Conservation (phyloP, 2,888 invertebrate genomes). For the Drosophila buzzatii region DNA sequence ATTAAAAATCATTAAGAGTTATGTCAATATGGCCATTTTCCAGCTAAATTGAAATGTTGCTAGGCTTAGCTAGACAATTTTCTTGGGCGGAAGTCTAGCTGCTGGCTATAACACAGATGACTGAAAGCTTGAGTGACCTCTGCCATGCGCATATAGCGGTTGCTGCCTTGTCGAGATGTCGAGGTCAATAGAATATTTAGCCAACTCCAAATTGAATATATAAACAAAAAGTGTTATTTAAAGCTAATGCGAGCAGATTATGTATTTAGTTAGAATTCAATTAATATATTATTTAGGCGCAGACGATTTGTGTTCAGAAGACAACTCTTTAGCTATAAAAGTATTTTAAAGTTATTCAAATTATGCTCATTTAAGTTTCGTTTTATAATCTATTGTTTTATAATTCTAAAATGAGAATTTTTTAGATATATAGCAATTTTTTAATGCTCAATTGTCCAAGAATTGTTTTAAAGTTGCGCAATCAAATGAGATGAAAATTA, state of each 20-base stretch:
- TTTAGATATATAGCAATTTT: too few relatives aligned
- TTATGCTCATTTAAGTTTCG: too few relatives aligned
- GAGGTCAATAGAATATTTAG: slow-evolving; percentile 25
- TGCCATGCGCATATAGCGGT: neutral
- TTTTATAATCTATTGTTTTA: too few relatives aligned
- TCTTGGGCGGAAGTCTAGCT: slow-evolving; percentile 5
- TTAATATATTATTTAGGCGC: neutral
- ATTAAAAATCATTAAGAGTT: neutral
- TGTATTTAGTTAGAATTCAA: neutral
- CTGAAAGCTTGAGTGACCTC: slow-evolving; percentile 11
- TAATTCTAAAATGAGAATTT: too few relatives aligned
- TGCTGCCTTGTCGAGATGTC: slow-evolving; percentile 13
- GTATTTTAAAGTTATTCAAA: neutral
- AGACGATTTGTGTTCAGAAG: neutral
- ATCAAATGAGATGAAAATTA: too few relatives aligned
- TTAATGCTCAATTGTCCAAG: too few relatives aligned
- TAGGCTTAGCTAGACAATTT: neutral
- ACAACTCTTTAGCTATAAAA: neutral
- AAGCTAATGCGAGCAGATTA: slow-evolving; percentile 1
- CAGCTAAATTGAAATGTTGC: neutral
- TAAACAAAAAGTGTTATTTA: slow-evolving; percentile 10
- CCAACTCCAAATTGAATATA: slow-evolving; percentile 30
- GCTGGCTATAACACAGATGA: neutral
- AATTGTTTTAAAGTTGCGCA: too few relatives aligned
- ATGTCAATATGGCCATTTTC: slow-evolving; percentile 1